Percentiles rank a stretch among this genome's conserved stretches.
These are phyloP conservation scores for Herminia tarsipennalis DNA, from an alignment of 2,888 invertebrate genomes.

Conservation along the genomic window DNA sequence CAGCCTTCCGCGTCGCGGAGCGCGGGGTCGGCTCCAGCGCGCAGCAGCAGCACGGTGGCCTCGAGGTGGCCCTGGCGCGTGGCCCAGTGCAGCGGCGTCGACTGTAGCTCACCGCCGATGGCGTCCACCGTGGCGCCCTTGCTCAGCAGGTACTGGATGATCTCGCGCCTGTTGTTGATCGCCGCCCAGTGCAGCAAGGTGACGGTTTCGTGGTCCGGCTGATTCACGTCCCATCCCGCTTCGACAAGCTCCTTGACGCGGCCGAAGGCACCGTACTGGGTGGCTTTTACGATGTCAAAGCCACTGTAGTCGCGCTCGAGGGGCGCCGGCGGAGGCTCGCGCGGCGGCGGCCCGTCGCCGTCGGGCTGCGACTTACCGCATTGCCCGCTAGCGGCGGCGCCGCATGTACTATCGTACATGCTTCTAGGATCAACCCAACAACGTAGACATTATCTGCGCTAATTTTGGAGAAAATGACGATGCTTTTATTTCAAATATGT, in stretches of 20 bases:
- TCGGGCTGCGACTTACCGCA: constrained; percentile 88
- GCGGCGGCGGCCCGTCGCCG: constrained; percentile 86
- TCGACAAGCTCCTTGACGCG: constrained; percentile 95
- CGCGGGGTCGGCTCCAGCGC: constrained; percentile 94
- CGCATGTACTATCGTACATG: constrained; percentile 91
- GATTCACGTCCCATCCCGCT: constrained; percentile 97
- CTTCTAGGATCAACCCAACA: constrained; percentile 27
- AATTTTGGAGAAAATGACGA: background rate
- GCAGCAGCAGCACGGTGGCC: constrained; percentile 91
- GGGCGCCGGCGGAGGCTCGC: constrained; percentile 87
- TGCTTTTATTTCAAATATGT: constrained; percentile 3
- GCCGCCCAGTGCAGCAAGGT: constrained; percentile 99
- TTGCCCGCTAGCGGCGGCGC: constrained; percentile 88
- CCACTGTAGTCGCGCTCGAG: constrained; percentile 89
- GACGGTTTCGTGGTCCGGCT: constrained; percentile 97
- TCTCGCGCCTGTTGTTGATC: constrained; percentile 98
- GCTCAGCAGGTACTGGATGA: constrained; percentile 94
- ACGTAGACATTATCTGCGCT: constrained; percentile 26
- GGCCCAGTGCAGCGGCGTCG: constrained; percentile 99
- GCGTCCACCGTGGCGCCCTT: constrained; percentile 94
- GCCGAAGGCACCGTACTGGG: constrained; percentile 97
- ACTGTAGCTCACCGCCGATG: constrained; percentile 97
- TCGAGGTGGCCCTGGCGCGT: constrained; percentile 96
- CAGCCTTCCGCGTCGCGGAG: constrained; percentile 98
- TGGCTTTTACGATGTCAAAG: constrained; percentile 97